phyloP scores from a whole-genome alignment of 2,888 invertebrate species.

The Dinocampus coccinellae region DNA sequence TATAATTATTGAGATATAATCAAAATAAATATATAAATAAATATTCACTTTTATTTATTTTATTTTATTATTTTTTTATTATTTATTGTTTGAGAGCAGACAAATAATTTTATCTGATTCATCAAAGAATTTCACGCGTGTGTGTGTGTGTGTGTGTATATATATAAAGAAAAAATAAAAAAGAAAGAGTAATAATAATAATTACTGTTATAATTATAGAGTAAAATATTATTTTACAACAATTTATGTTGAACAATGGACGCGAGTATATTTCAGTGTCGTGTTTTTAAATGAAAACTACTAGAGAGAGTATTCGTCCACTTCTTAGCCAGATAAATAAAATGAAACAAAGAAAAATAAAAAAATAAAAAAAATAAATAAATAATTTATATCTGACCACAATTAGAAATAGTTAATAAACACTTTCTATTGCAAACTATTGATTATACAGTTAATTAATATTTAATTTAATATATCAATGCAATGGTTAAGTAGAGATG shows the following conservation, averaged over 20 bases:
- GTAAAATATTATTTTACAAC: not conserved
- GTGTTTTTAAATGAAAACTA: not conserved
- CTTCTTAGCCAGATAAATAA: too few species aligned
- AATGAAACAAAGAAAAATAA: too few species aligned
- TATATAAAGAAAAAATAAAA: too few species aligned
- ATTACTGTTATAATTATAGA: too few species aligned
- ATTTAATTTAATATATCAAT: not conserved
- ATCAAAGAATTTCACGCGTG: not conserved
- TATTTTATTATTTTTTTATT: too few species aligned
- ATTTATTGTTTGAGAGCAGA: not conserved
- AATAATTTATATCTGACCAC: conserved; percentile 21
- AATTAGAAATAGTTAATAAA: conserved; percentile 7
- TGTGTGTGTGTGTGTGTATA: too few species aligned
- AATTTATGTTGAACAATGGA: not conserved
- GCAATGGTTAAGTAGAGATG: conserved; percentile 18
- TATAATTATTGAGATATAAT: not conserved
- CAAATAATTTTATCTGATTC: not conserved
- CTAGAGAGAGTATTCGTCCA: not conserved
- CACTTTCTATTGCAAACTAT: conserved; percentile 20
- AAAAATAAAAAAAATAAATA: not conserved
- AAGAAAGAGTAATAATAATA: too few species aligned
- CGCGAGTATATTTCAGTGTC: not conserved
- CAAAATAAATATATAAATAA: too few species aligned
- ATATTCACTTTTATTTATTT: too few species aligned
- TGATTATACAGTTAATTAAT: not conserved